These are phyloP conservation scores for Camponotus floridanus DNA, from an alignment of 1,140 invertebrate species.

Conservation along the genomic window DNA sequence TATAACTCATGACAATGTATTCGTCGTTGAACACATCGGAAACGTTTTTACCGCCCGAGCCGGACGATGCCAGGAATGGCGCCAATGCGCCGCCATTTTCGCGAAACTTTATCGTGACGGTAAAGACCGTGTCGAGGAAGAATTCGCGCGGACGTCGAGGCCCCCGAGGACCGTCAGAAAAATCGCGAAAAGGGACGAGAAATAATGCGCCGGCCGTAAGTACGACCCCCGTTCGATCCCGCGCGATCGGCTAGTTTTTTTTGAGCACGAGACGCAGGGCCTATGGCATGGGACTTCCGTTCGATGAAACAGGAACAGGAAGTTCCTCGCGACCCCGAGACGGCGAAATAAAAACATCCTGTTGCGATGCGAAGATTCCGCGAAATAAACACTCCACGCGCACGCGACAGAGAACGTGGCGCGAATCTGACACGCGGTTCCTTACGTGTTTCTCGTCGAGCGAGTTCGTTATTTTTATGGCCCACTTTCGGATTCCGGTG, in stretches of 20 bases:
- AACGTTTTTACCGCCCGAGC: background rate
- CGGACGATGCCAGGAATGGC: conserved; percentile 76
- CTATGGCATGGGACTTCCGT: conserved; percentile 86
- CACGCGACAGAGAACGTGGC: conserved; percentile 19
- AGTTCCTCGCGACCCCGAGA: conserved; percentile 81
- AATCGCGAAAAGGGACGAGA: conserved; percentile 63
- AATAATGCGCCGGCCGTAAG: conserved; percentile 81
- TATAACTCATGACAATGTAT: background rate
- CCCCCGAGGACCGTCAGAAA: conserved; percentile 57
- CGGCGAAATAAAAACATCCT: conserved; percentile 86
- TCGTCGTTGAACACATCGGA: background rate
- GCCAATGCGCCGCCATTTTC: conserved; percentile 82
- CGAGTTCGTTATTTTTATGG: conserved; percentile 65
- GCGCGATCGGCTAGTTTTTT: conserved; percentile 68
- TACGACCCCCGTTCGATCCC: conserved; percentile 65
- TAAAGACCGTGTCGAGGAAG: conserved; percentile 75
- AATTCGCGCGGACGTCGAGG: conserved; percentile 68
- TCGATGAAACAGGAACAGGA: conserved; percentile 86
- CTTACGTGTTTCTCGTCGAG: conserved; percentile 4
- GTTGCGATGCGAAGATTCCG: conserved; percentile 79
- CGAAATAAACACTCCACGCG: conserved; percentile 66
- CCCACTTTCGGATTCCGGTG: conserved; percentile 69
- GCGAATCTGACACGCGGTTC: conserved; percentile 4
- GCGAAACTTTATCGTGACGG: conserved; percentile 75
- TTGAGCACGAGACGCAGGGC: conserved; percentile 76